phyloP scores from a whole-genome alignment of 2,888 invertebrate genomes.

The Desoria tigrina region DNA sequence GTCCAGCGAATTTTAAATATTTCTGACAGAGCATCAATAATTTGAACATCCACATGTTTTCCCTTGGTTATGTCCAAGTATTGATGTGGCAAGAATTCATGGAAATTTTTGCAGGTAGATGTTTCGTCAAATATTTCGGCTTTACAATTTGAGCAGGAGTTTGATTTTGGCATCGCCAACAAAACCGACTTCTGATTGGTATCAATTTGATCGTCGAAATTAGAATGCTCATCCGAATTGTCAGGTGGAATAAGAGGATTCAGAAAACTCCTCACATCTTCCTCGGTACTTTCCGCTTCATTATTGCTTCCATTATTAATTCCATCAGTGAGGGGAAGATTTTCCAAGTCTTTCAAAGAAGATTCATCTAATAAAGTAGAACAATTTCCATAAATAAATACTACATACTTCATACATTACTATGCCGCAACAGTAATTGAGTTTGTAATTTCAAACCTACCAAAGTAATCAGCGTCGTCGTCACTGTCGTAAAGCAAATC shows the following conservation, averaged over 20 bases:
- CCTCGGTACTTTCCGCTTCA: neutral
- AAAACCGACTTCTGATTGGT: too few species aligned
- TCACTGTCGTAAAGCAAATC: too few species aligned
- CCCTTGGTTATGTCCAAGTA: constrained; percentile 8
- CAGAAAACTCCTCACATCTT: too few species aligned
- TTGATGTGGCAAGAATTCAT: constrained; percentile 8
- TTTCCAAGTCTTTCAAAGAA: neutral
- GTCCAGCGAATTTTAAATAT: constrained; percentile 25
- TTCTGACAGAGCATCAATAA: constrained; percentile 26
- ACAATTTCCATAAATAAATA: too few species aligned
- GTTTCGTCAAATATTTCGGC: neutral
- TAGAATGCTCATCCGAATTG: too few species aligned
- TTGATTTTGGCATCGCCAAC: too few species aligned
- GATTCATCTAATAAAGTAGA: neutral
- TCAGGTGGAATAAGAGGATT: too few species aligned
- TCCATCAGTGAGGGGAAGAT: neutral
- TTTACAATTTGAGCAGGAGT: neutral
- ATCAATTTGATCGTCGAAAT: too few species aligned
- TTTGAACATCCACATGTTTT: constrained; percentile 19
- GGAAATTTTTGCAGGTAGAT: constrained; percentile 1
- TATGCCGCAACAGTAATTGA: too few species aligned
- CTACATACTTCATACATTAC: too few species aligned
- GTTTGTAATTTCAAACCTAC: too few species aligned
- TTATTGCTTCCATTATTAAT: neutral
- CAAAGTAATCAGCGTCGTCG: too few species aligned